These are phyloP conservation scores for Listrodromus nycthemerus DNA, from an alignment of 2,888 invertebrate species.

Conservation along the genomic window DNA sequence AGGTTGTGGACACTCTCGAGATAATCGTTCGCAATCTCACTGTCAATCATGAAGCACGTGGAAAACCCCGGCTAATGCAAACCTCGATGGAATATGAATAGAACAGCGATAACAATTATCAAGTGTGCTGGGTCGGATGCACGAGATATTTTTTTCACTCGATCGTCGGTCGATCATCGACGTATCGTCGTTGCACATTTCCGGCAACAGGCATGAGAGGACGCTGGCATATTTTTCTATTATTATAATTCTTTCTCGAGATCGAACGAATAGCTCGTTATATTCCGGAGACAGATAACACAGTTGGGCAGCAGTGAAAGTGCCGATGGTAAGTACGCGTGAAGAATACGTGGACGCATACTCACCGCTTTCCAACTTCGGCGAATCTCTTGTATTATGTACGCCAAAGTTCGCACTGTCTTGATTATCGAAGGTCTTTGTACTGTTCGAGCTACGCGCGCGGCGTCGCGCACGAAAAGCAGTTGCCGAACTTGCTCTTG, in stretches of 20 bases:
- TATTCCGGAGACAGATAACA: background rate
- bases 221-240: background rate
- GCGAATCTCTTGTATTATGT: slow-evolving; percentile 13
- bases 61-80: background rate
- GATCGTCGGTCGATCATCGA: background rate
- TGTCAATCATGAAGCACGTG: background rate
- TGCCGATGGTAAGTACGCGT: background rate
- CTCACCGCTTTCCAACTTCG: slow-evolving; percentile 35
- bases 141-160: background rate
- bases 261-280: background rate
- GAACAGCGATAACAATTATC: background rate
- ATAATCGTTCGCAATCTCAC: slow-evolving; percentile 9
- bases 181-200: background rate
- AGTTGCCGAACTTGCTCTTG: background rate
- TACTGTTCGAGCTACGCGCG: background rate
- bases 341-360: slow-evolving; percentile 25
- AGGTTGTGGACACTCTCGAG: slow-evolving; percentile 1
- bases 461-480: background rate
- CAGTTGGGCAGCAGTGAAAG: slow-evolving; percentile 35
- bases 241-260: background rate
- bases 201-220: background rate
- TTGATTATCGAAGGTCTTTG: background rate
- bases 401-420: background rate
- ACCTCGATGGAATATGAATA: background rate
- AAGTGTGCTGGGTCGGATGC: background rate